These are phyloP conservation scores for Polymixis lichenea DNA, from an alignment of 2,888 invertebrate species.

Conservation along the genomic window DNA sequence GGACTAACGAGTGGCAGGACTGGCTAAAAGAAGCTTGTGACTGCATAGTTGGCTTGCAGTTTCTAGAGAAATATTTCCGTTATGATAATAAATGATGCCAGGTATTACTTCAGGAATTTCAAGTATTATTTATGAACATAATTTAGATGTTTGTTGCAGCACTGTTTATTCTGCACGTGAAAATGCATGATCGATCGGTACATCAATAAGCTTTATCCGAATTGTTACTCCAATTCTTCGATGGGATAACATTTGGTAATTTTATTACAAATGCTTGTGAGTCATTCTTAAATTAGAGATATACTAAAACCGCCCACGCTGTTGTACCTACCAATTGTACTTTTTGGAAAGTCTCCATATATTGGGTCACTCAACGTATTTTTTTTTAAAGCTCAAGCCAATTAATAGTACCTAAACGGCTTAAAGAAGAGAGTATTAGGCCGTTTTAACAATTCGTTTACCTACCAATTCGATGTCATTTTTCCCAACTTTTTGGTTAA, in stretches of 20 bases:
- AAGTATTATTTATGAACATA: constrained; percentile 53
- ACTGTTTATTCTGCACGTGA: constrained; percentile 40
- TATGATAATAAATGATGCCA: constrained; percentile 25
- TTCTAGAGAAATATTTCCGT: constrained; percentile 24
- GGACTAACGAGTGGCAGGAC: background rate
- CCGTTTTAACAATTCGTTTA: background rate
- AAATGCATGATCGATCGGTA: constrained; percentile 43
- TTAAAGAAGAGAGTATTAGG: background rate
- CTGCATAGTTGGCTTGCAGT: background rate
- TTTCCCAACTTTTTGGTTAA: background rate
- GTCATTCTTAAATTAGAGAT: constrained; percentile 24
- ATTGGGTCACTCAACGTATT: background rate
- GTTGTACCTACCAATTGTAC: background rate
- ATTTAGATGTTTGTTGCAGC: constrained; percentile 54
- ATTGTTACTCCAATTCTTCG: constrained; percentile 47
- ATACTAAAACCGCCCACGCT: constrained; percentile 17
- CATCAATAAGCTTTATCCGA: constrained; percentile 45
- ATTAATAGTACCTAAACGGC: background rate
- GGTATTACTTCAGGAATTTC: constrained; percentile 54
- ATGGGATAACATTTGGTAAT: constrained; percentile 30
- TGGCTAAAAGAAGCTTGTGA: background rate
- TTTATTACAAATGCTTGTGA: constrained; percentile 35
- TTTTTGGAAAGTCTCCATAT: background rate
- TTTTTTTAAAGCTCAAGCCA: background rate
- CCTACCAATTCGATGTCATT: background rate